Conservation (phyloP, 2,113 vertebrate species). For the Columba livia region DNA sequence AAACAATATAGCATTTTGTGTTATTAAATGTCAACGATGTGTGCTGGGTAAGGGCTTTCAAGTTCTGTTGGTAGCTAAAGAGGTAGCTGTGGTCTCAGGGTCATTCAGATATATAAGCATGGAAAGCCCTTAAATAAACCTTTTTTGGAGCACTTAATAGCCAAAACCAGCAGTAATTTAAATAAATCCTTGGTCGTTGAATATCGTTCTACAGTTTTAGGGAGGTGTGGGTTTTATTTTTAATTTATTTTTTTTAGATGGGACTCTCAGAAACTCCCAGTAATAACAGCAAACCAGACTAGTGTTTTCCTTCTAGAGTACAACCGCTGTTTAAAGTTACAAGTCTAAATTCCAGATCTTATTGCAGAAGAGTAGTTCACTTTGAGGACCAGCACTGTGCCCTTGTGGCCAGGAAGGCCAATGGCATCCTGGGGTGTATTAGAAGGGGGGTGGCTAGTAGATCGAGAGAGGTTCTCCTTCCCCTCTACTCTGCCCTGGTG, state of each 20-base stretch:
- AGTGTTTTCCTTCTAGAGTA: not conserved
- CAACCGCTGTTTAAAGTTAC: not conserved
- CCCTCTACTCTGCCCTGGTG: too few species aligned
- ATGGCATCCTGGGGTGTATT: too few species aligned
- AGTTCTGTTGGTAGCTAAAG: not conserved
- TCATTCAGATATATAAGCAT: not conserved
- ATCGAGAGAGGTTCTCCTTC: too few species aligned
- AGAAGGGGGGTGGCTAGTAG: too few species aligned
- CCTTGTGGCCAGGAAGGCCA: too few species aligned
- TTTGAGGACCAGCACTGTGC: too few species aligned
- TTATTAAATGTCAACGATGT: not conserved
- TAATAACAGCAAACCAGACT: not conserved
- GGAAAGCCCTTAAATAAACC: not conserved
- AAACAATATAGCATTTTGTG: not conserved
- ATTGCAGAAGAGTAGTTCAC: not conserved
- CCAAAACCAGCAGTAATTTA: not conserved
- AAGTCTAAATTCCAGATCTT: not conserved
- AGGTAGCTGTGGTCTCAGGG: not conserved
- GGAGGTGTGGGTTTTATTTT: too few species aligned
- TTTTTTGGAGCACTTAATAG: not conserved
- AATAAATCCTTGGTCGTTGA: not conserved
- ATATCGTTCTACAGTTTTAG: not conserved
- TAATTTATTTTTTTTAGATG: not conserved
- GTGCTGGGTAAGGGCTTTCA: not conserved
- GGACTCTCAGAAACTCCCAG: not conserved